Conservation (phyloP, 2,797 vertebrate genomes). For the Florisuga fusca region DNA sequence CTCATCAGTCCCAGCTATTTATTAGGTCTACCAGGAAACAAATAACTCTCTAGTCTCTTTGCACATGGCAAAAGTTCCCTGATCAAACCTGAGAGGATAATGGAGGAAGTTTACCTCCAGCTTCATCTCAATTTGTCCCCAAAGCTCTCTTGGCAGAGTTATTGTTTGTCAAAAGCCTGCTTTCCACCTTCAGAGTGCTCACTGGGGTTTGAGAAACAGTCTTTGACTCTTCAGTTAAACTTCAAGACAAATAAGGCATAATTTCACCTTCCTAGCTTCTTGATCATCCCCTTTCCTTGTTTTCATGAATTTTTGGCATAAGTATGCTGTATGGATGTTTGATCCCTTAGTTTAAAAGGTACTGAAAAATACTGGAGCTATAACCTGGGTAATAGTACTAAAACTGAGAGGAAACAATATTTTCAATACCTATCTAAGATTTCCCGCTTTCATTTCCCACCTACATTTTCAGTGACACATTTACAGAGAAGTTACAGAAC, state of each 20-base stretch:
- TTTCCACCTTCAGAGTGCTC: not conserved
- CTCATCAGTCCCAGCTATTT: not conserved
- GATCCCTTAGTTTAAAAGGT: not conserved
- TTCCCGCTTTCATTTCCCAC: not conserved
- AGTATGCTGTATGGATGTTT: not conserved
- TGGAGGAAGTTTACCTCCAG: not conserved
- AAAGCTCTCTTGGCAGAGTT: not conserved
- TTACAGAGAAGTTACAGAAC: not conserved
- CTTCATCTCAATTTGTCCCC: rapidly evolving
- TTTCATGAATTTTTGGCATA: not conserved
- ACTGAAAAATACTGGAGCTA: not conserved
- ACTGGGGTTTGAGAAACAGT: not conserved
- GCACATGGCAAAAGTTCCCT: not conserved
- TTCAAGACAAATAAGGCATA: not conserved
- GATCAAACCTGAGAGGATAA: not conserved
- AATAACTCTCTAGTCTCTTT: not conserved
- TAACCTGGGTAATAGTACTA: not conserved
- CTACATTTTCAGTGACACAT: not conserved
- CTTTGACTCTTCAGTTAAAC: not conserved
- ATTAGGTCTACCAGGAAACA: not conserved
- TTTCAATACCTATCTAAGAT: not conserved
- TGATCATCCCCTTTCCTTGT: not conserved
- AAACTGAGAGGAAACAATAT: not conserved
- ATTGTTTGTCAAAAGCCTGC: not conserved
- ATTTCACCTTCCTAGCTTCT: not conserved